Evolutionary conservation across 1,140 invertebrate genomes (phyloP).

Genomic region (Heliconius melpomene): DNA sequence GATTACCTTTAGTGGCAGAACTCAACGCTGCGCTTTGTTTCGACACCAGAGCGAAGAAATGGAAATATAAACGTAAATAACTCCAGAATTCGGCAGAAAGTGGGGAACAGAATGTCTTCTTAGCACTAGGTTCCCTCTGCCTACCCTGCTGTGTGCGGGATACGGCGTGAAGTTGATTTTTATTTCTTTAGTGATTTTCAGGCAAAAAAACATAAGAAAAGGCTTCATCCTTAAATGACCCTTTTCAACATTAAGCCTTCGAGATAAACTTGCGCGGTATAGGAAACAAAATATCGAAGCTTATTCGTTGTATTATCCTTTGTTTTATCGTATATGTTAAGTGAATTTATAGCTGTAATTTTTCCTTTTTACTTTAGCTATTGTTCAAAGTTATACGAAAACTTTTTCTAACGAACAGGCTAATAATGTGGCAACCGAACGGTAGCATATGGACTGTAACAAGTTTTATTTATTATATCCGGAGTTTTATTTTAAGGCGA

Average conservation of each 20-base stretch:
- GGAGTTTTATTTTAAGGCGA: too few species aligned
- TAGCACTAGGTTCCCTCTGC: too few species aligned
- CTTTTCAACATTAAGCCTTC: constrained; percentile 2
- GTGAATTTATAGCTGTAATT: constrained; percentile 60
- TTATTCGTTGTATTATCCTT: constrained; percentile 46
- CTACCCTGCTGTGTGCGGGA: too few species aligned
- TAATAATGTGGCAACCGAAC: neutral
- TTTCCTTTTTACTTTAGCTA: constrained; percentile 52
- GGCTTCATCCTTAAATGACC: neutral
- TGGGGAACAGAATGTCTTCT: too few species aligned
- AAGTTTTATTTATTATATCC: neutral
- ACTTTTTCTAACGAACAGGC: constrained; percentile 14
- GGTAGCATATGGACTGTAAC: neutral
- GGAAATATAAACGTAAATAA: too few species aligned
- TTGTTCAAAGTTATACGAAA: constrained; percentile 26
- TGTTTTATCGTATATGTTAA: constrained; percentile 56
- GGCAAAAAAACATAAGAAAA: neutral
- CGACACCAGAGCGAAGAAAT: too few species aligned
- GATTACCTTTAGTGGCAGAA: neutral
- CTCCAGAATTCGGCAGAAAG: too few species aligned
- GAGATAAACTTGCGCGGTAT: constrained; percentile 4
- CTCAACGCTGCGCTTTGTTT: too few species aligned
- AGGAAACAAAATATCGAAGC: constrained; percentile 21
- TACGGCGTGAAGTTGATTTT: too few species aligned
- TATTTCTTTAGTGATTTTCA: neutral